phyloP scores from a whole-genome alignment of 2,113 vertebrate species.

The Bujurquina vittata region DNA sequence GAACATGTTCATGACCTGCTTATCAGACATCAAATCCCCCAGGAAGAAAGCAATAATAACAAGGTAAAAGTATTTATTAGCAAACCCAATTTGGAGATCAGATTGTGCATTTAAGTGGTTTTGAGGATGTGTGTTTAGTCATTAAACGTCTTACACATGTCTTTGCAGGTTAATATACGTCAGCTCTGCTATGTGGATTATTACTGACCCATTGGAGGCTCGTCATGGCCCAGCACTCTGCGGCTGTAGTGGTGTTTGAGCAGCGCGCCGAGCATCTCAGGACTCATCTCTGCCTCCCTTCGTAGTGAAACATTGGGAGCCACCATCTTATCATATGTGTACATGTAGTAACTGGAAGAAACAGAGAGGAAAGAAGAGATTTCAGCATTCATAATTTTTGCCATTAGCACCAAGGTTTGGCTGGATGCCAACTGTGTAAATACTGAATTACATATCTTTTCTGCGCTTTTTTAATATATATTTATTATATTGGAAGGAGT shows the following conservation, averaged over 20 bases:
- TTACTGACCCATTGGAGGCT: conserved; percentile 78
- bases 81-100: neutral
- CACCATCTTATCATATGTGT: conserved; percentile 97
- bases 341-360: conserved; percentile 89
- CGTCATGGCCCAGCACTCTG: conserved; percentile 74
- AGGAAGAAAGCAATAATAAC: neutral
- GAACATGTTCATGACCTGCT: neutral
- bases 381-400: neutral
- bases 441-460: neutral
- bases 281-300: conserved; percentile 83
- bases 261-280: conserved; percentile 79
- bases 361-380: neutral
- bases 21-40: neutral
- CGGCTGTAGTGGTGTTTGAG: conserved; percentile 85
- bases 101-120: neutral
- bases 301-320: conserved; percentile 92
- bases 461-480: neutral
- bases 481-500: neutral
- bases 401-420: neutral
- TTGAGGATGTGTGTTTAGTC: neutral
- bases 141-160: neutral
- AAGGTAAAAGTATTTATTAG: neutral
- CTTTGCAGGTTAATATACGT: neutral
- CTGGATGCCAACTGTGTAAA: neutral
- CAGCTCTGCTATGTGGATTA: neutral